Evolutionary conservation across 2,797 vertebrate species (phyloP).

Genomic region (Vespertilio murinus): DNA sequence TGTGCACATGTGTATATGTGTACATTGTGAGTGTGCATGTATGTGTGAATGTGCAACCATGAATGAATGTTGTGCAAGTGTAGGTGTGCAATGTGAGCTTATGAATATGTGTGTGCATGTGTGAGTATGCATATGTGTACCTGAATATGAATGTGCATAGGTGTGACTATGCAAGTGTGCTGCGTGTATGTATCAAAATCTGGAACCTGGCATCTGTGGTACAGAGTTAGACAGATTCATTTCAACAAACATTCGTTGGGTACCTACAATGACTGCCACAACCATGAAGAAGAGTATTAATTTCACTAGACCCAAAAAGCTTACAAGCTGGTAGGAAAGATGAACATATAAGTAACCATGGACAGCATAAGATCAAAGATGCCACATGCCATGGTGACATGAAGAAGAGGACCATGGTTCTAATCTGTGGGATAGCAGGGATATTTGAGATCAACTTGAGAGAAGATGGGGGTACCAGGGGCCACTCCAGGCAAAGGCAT

Average conservation of each 20-base stretch:
- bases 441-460: not conserved
- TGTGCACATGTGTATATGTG: not conserved
- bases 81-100: not conserved
- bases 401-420: not conserved
- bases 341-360: not conserved
- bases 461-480: not conserved
- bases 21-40: not conserved
- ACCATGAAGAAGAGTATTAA: not conserved
- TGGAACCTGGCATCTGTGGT: not conserved
- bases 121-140: not conserved
- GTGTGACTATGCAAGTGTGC: not conserved
- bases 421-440: not conserved
- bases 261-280: not conserved
- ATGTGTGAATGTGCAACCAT: not conserved
- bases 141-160: not conserved
- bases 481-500: not conserved
- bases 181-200: not conserved
- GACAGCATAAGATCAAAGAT: not conserved
- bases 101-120: not conserved
- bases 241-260: not conserved
- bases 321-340: not conserved
- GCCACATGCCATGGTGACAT: fast-evolving
- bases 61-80: not conserved
- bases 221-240: not conserved
- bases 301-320: not conserved